phyloP scores from a whole-genome alignment of 2,797 vertebrate genomes.

The Tragelaphus oryx region DNA sequence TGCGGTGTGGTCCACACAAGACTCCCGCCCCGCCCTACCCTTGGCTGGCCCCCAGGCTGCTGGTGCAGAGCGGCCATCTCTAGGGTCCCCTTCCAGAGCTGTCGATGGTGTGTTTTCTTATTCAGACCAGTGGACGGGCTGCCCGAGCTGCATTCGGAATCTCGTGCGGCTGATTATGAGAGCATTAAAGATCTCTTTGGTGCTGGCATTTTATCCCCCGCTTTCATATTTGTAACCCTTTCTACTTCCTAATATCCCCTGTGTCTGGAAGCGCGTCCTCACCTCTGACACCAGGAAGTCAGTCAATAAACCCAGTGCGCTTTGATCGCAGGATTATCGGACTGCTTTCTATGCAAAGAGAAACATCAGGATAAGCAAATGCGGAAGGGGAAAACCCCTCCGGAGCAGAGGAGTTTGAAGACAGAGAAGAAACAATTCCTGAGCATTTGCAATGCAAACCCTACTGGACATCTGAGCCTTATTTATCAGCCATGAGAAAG shows the following conservation, averaged over 20 bases:
- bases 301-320: conserved; percentile 56
- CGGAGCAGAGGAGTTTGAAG: conserved; percentile 24
- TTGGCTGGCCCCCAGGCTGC: neutral
- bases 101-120: neutral
- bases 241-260: conserved; percentile 65
- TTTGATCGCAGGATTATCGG: conserved; percentile 70
- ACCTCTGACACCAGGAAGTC: conserved; percentile 68
- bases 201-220: conserved; percentile 33
- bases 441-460: conserved; percentile 52
- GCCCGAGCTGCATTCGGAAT: neutral
- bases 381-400: conserved; percentile 28
- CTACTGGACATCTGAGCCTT: neutral
- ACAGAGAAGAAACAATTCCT: conserved; percentile 42
- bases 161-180: neutral
- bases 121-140: neutral
- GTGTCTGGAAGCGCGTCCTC: conserved; percentile 56
- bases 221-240: conserved; percentile 70
- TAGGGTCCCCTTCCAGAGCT: neutral
- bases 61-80: neutral
- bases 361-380: conserved; percentile 69
- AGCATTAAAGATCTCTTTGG: conserved; percentile 22
- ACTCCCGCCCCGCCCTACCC: rapidly evolving
- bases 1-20: neutral
- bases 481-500: neutral
- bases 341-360: conserved; percentile 68